Conservation (phyloP, 1,140 invertebrate species). For the Ganaspis sp. region DNA sequence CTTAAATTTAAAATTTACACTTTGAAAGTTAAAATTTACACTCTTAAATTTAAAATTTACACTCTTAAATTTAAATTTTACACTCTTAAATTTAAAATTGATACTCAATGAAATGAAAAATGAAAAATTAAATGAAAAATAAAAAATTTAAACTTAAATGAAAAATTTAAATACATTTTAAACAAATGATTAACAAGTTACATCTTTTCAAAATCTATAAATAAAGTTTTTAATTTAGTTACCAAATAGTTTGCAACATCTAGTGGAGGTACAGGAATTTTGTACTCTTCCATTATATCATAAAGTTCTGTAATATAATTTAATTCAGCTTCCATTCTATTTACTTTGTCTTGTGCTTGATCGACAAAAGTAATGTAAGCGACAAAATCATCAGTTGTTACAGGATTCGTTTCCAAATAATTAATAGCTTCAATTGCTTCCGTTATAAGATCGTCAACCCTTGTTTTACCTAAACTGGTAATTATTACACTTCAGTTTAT, state of each 20-base stretch:
- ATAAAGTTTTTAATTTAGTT: slow-evolving; percentile 40
- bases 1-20: too few relatives aligned
- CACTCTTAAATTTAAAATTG: too few relatives aligned
- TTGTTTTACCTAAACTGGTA: slow-evolving; percentile 78
- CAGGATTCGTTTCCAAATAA: slow-evolving; percentile 80
- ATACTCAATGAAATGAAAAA: too few relatives aligned
- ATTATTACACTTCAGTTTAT: too few relatives aligned
- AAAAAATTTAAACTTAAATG: too few relatives aligned
- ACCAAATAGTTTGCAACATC: slow-evolving; percentile 81
- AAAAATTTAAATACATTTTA: too few relatives aligned
- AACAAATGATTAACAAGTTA: too few relatives aligned
- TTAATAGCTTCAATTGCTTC: slow-evolving; percentile 80
- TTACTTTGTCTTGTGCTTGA: slow-evolving; percentile 78
- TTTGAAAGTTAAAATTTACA: too few relatives aligned
- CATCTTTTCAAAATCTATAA: background rate
- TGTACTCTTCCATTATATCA: slow-evolving; percentile 83
- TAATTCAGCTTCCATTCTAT: slow-evolving; percentile 80
- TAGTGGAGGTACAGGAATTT: slow-evolving; percentile 80
- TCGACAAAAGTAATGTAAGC: slow-evolving; percentile 83
- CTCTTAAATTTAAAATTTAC: too few relatives aligned
- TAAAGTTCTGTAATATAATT: slow-evolving; percentile 85
- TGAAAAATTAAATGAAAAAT: too few relatives aligned
- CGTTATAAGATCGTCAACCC: slow-evolving; percentile 78
- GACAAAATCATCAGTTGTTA: slow-evolving; percentile 82
- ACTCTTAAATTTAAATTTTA: too few relatives aligned